These are phyloP conservation scores for Datnioides undecimradiatus DNA, from an alignment of 2,113 vertebrate species.

Conservation along the genomic window DNA sequence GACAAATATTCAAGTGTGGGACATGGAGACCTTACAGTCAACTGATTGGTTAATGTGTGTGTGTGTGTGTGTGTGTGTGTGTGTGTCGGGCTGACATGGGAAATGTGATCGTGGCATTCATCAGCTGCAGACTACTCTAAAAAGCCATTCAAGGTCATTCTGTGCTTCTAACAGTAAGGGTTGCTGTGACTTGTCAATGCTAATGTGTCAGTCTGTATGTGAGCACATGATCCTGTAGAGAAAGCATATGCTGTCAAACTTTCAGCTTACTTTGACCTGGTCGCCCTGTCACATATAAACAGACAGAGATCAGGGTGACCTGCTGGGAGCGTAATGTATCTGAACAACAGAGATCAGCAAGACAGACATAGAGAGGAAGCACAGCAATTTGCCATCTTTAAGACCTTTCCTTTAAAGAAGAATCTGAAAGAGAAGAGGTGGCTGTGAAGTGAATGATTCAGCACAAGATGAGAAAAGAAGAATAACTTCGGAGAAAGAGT, in stretches of 20 bases:
- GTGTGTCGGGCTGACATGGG: slow-evolving; percentile 71
- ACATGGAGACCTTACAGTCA: slow-evolving; percentile 60
- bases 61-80: slow-evolving; percentile 68
- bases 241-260: slow-evolving; percentile 8
- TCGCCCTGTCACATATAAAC: slow-evolving; percentile 3
- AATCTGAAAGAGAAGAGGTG: slow-evolving; percentile 11
- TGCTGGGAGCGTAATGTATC: slow-evolving; percentile 37
- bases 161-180: slow-evolving; percentile 50
- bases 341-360: slow-evolving; percentile 24
- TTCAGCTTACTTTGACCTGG: slow-evolving; percentile 49
- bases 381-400: slow-evolving; percentile 30
- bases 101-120: slow-evolving; percentile 65
- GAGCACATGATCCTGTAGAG: slow-evolving; percentile 4
- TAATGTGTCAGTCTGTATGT: slow-evolving; percentile 30
- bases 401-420: slow-evolving; percentile 25
- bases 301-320: slow-evolving; percentile 48
- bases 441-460: slow-evolving; percentile 11
- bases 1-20: slow-evolving; percentile 36
- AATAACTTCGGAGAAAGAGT: background rate
- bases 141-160: slow-evolving; percentile 51
- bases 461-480: background rate
- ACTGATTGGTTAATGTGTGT: slow-evolving; percentile 46
- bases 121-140: slow-evolving; percentile 54
- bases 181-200: slow-evolving; percentile 69
- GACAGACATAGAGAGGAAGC: slow-evolving; percentile 8